Percentiles rank a stretch among this genome's conserved stretches.
phyloP scores from a whole-genome alignment of 2,113 vertebrate species.

The Calyptomena viridis region DNA sequence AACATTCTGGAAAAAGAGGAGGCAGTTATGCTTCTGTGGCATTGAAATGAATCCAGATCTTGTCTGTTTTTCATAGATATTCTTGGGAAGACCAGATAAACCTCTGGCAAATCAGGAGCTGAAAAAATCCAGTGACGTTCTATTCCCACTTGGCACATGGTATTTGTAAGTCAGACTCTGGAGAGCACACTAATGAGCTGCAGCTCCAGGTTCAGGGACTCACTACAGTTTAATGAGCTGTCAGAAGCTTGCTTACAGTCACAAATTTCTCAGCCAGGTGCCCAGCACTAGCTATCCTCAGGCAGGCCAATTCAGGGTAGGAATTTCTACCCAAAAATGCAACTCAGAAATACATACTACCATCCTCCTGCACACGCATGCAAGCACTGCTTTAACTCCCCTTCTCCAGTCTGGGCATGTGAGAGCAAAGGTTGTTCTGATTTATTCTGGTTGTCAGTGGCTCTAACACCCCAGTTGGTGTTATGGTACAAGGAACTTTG shows the following conservation, averaged over 20 bases:
- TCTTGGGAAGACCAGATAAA: constrained; percentile 20
- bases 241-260: constrained; percentile 36
- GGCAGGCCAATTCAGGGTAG: neutral
- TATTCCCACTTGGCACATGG: neutral
- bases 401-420: neutral
- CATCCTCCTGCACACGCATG: neutral
- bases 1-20: neutral
- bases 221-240: constrained; percentile 23
- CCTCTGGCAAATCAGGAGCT: neutral
- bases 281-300: neutral
- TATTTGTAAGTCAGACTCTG: neutral
- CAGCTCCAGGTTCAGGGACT: constrained; percentile 1
- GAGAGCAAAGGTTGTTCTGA: neutral
- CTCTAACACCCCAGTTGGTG: neutral
- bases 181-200: constrained; percentile 32
- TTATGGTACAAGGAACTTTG: neutral
- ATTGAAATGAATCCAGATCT: constrained; percentile 18
- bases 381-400: neutral
- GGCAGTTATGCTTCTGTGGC: neutral
- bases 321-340: neutral
- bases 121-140: neutral
- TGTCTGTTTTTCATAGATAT: neutral
- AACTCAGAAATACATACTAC: neutral
- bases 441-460: neutral
- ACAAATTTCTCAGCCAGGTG: constrained; percentile 30